Percentiles rank a stretch among this genome's conserved stretches.
These are phyloP conservation scores for Numida meleagris DNA, from an alignment of 2,113 vertebrate species.

Conservation along the genomic window DNA sequence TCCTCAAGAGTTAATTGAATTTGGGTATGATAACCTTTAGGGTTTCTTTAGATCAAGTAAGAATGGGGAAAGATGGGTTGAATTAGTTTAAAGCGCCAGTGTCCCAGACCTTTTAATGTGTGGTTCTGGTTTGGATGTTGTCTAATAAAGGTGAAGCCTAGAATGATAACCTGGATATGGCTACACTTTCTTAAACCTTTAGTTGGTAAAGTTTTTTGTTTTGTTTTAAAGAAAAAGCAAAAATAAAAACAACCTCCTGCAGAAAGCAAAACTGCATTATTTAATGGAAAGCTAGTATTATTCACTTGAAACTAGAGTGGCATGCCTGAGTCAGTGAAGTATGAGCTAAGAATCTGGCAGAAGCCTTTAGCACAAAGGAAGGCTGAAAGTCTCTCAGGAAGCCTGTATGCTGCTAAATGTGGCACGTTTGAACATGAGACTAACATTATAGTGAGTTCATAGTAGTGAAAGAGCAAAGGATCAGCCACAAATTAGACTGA, in stretches of 20 bases:
- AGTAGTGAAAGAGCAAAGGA: conserved; percentile 59
- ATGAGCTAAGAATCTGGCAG: conserved; percentile 67
- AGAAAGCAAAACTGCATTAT: not conserved
- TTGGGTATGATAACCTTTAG: not conserved
- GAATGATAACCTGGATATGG: not conserved
- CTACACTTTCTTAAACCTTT: not conserved
- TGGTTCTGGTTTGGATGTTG: not conserved
- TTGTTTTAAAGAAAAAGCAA: not conserved
- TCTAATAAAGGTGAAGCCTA: not conserved
- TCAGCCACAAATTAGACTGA: conserved; percentile 69
- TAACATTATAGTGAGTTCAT: conserved; percentile 69
- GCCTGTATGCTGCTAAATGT: conserved; percentile 10
- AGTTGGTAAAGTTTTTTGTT: not conserved
- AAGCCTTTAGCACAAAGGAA: conserved; percentile 62
- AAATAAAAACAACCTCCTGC: fast-evolving
- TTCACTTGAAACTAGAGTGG: conserved; percentile 61
- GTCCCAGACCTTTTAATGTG: not conserved
- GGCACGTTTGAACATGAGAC: conserved; percentile 70
- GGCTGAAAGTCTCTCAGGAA: conserved; percentile 67
- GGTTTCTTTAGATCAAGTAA: not conserved
- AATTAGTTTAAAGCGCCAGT: not conserved
- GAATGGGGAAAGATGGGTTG: not conserved
- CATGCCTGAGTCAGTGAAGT: conserved; percentile 59
- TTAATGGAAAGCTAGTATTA: conserved; percentile 39
- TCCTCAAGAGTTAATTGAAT: not conserved